phyloP scores from a whole-genome alignment of 2,888 invertebrate species.

The Hydriomena furcata region DNA sequence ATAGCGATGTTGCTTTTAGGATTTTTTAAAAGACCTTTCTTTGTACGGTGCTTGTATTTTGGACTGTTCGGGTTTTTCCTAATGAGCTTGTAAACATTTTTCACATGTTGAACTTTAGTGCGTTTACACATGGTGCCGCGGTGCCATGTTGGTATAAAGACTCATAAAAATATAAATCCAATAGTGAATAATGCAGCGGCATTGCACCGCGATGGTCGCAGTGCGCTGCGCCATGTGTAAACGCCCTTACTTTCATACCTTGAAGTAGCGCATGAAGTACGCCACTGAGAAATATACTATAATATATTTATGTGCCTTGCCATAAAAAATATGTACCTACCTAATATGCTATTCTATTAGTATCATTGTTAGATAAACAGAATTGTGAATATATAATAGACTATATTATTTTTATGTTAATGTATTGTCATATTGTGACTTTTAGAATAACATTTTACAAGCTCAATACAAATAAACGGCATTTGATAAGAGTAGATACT shows the following conservation, averaged over 20 bases:
- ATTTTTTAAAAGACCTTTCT: conserved; percentile 19
- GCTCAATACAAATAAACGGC: conserved; percentile 26
- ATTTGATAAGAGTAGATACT: conserved; percentile 25
- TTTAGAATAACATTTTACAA: conserved; percentile 31
- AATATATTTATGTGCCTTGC: conserved; percentile 34
- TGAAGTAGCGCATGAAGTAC: conserved; percentile 17
- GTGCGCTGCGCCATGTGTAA: too few relatives aligned
- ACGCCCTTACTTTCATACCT: conserved; percentile 27
- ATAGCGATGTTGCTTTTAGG: conserved; percentile 31
- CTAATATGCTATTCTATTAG: conserved; percentile 17
- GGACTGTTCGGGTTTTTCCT: conserved; percentile 29
- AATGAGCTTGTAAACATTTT: conserved; percentile 31
- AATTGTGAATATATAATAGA: conserved; percentile 6
- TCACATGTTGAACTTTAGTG: conserved; percentile 16
- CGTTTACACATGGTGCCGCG: too few relatives aligned
- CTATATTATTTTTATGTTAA: conserved; percentile 6
- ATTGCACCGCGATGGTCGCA: too few relatives aligned
- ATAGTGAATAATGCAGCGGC: too few relatives aligned
- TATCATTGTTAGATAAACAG: conserved; percentile 14
- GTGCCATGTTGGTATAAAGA: too few relatives aligned
- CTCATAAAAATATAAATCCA: too few relatives aligned
- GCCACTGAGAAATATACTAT: conserved; percentile 22
- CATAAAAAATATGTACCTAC: conserved; percentile 26
- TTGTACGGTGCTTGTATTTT: conserved; percentile 34
- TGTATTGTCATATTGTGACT: conserved; percentile 14